A percentile compares a stretch with the other conserved stretches of the same genome.
phyloP scores from a whole-genome alignment of 2,113 vertebrate species.

The Neolamprologus caudopunctatus region DNA sequence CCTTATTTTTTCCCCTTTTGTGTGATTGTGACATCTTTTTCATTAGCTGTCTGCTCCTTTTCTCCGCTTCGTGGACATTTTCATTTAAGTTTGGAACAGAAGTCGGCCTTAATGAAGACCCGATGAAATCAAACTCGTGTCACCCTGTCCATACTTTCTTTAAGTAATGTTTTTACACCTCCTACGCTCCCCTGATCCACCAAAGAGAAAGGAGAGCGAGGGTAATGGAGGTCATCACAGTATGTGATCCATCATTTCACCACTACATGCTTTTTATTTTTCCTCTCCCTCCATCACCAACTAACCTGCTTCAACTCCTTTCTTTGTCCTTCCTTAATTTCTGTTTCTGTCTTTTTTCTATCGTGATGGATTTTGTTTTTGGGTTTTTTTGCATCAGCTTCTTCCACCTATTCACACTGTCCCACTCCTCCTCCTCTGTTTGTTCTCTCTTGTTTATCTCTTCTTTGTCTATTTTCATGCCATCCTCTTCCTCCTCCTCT shows the following conservation, averaged over 20 bases:
- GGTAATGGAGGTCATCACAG: slow-evolving; percentile 37
- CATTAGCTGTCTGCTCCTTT: not conserved
- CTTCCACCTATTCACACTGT: not conserved
- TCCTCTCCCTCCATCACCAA: not conserved
- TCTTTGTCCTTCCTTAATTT: not conserved
- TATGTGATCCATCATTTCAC: not conserved
- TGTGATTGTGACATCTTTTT: not conserved
- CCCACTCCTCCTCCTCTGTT: not conserved
- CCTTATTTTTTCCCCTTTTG: not conserved
- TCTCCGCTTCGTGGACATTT: not conserved
- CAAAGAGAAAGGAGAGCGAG: not conserved
- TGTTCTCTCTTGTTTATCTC: not conserved
- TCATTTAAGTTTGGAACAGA: not conserved
- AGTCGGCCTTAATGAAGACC: not conserved
- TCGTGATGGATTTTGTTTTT: not conserved
- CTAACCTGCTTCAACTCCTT: not conserved
- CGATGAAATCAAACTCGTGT: not conserved
- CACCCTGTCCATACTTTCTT: not conserved
- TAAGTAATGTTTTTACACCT: not conserved
- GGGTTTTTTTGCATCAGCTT: not conserved
- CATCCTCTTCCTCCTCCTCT: not conserved
- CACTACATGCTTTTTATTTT: not conserved
- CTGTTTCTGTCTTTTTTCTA: not conserved
- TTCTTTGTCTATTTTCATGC: not conserved
- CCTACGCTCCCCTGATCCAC: not conserved